These are phyloP conservation scores for Peromyscus nudipes DNA, from an alignment of 2,797 vertebrate species.

Conservation along the genomic window DNA sequence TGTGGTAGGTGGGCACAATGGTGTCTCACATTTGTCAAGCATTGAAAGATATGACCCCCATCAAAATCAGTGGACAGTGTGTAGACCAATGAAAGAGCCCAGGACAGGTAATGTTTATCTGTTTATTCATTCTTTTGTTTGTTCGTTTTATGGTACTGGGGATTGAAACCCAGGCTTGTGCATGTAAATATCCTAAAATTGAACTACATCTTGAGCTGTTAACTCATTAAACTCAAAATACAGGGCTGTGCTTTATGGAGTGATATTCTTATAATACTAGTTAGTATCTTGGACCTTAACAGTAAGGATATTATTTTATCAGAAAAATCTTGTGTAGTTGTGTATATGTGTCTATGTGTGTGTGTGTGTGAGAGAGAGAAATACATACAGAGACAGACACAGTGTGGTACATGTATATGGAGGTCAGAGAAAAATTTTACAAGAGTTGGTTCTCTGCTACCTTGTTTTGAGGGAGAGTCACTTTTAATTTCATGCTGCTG, in stretches of 20 bases:
- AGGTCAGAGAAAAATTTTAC: neutral
- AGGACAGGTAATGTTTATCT: conserved; percentile 93
- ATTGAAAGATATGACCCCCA: conserved; percentile 98
- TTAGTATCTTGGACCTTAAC: conserved; percentile 19
- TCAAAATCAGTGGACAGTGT: conserved; percentile 99
- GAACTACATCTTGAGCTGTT: conserved; percentile 53
- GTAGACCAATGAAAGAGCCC: conserved; percentile 98
- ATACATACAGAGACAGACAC: neutral
- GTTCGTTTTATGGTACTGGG: neutral
- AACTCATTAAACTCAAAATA: conserved; percentile 38
- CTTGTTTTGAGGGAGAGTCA: neutral
- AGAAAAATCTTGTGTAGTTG: neutral
- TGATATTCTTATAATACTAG: conserved; percentile 34
- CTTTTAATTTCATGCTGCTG: neutral
- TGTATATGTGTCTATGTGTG: neutral
- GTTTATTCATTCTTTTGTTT: neutral
- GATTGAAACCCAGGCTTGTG: neutral
- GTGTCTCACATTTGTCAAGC: conserved; percentile 97
- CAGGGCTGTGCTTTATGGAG: neutral
- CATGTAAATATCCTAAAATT: neutral
- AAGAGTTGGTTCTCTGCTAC: neutral
- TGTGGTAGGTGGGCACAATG: conserved; percentile 98
- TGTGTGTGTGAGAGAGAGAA: neutral
- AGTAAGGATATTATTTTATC: conserved; percentile 29
- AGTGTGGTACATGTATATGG: neutral